A percentile compares a stretch with the other conserved stretches of the same genome.
Evolutionary conservation across 37 sponge, comb jelly and placozoan species (phyloP).

Genomic region (Bolinopsis microptera): DNA sequence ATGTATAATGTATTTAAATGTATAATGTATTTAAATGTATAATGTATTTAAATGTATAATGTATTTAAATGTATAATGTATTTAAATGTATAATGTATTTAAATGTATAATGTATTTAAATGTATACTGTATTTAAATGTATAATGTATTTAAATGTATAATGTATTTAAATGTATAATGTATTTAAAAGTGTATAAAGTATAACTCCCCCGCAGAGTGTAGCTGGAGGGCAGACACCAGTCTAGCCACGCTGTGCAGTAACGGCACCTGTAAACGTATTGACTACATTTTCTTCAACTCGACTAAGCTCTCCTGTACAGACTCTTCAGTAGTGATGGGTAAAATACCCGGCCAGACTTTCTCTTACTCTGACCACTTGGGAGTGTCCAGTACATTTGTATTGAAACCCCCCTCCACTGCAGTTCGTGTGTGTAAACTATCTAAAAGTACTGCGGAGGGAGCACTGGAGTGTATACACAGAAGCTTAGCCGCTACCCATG

Average conservation of each 20-base stretch:
- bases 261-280: constrained; percentile 14
- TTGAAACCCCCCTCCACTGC: not conserved
- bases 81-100: too few species aligned
- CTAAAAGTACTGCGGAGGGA: not conserved
- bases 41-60: too few species aligned
- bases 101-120: too few species aligned
- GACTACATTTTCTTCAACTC: constrained; percentile 45
- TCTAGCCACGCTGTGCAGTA: not conserved
- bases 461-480: not conserved
- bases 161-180: too few species aligned
- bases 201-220: constrained; percentile 9
- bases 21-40: too few species aligned
- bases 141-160: too few species aligned
- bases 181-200: too few species aligned
- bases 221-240: not conserved
- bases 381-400: not conserved
- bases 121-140: too few species aligned
- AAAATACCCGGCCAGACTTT: not conserved
- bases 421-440: too few species aligned
- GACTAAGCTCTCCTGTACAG: not conserved
- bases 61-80: too few species aligned
- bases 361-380: constrained; percentile 50
- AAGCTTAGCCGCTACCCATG: not conserved
- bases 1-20: too few species aligned
- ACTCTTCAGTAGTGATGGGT: not conserved